Conservation (phyloP, 2,113 vertebrate species). For the Ivindomyrus marchei region DNA sequence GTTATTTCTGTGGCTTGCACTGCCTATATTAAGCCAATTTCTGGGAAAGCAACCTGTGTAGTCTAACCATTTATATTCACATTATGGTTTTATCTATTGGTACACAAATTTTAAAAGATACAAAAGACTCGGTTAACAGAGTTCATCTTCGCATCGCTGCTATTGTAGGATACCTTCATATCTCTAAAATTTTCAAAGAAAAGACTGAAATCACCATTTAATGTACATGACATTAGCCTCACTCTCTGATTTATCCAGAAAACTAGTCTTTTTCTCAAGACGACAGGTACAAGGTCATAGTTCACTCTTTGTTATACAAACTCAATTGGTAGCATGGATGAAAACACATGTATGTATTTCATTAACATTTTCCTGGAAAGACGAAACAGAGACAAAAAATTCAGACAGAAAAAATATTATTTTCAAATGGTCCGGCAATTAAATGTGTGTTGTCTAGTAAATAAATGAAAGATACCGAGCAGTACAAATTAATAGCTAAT, state of each 20-base stretch:
- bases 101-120: not conserved
- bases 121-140: not conserved
- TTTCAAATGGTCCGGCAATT: conserved; percentile 32
- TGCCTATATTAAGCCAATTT: not conserved
- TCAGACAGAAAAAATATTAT: conserved; percentile 10
- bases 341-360: not conserved
- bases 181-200: not conserved
- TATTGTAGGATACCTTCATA: not conserved
- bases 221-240: not conserved
- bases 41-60: not conserved
- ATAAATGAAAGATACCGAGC: conserved; percentile 20
- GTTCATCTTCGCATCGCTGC: not conserved
- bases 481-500: conserved; percentile 34
- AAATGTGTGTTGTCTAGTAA: conserved; percentile 33
- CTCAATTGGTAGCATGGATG: not conserved
- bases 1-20: not conserved
- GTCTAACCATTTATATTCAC: not conserved
- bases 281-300: not conserved
- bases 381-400: not conserved
- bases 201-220: not conserved
- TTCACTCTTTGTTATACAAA: not conserved
- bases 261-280: not conserved
- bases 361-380: not conserved
- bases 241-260: not conserved
- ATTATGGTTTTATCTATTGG: not conserved